Base-by-base conservation (phyloP, 2,113 vertebrate species). In the Aegypius monachus region DNA sequence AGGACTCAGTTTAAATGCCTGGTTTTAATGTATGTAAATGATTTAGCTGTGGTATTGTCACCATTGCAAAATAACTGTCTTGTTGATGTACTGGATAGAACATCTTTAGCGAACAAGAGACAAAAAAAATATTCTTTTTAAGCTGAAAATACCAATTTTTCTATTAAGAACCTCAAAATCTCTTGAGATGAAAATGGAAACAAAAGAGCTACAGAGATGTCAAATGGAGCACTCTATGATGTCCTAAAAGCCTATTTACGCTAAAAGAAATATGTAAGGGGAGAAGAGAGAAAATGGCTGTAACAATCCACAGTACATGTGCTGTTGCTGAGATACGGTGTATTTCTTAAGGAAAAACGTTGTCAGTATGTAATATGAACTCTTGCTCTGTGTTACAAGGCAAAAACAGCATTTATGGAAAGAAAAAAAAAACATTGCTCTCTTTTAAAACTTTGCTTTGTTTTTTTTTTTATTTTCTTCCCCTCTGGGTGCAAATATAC, bases 251-350 rank as follows among this genome's bases (percentile, higher is more conserved):
- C 50, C 77, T 96, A 90, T 92, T 95, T 95, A 93, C 50, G 80
- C 32, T 67, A 50, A 86, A 23, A 87, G 56, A 86, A 93, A 92
- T 89, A 77, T 38, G 16, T 21, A 80, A 96, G 11, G 11, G 58
- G 10, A 87, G 32, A 81, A 80, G 59, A 79, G 29, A 84, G 29
- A 91, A 81, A 91, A 58, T 2, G 18, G 14, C 59, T 87, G 16
- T 75, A 93, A n/a, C 40, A 72, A 52, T 48, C 31, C 23, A 23
- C 3, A 38, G 20, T 80, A 70, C 42, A 63, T 66, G 74, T 78
- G 88, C 81, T 94, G 86, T 96, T 97, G 92, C 86, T 91, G 91
- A 93, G 91, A 78, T 86, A 93, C 21, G 0, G 36, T 62, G 27
- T 80, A 55, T 81, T 93, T 95, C 74, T 87, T 32, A 48, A 61